phyloP scores from a whole-genome alignment of 53 echinoderm and acorn worm genomes.

The Paracentrotus lividus region DNA sequence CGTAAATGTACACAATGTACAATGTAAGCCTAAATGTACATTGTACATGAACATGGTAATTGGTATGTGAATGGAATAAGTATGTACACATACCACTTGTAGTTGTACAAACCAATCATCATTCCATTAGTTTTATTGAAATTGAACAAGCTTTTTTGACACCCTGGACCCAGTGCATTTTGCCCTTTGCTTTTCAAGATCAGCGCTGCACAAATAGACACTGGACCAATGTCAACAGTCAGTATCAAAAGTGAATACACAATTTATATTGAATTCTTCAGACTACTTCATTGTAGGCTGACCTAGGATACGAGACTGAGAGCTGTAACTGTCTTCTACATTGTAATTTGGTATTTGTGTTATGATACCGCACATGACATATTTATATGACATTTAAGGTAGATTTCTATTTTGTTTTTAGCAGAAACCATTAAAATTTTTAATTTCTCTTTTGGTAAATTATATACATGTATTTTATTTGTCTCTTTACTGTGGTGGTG shows the following conservation, averaged over 20 bases:
- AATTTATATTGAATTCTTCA: neutral
- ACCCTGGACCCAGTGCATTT: neutral
- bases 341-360: no score
- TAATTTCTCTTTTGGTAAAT: no score
- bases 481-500: no score
- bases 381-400: no score
- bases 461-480: no score
- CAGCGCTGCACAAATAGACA: neutral
- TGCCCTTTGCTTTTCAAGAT: conserved; percentile 16
- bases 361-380: no score
- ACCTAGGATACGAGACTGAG: no score
- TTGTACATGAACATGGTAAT: neutral
- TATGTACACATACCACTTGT: neutral
- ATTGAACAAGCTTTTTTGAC: neutral
- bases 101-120: neutral
- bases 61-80: no score
- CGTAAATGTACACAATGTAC: no score
- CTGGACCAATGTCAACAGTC: neutral
- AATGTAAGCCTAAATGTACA: neutral
- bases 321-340: no score
- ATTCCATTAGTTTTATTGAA: neutral
- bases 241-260: conserved; percentile 22
- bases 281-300: neutral
- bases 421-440: no score
- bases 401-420: no score